phyloP scores from a whole-genome alignment of 2,113 vertebrate genomes.

The Tiliqua scincoides region DNA sequence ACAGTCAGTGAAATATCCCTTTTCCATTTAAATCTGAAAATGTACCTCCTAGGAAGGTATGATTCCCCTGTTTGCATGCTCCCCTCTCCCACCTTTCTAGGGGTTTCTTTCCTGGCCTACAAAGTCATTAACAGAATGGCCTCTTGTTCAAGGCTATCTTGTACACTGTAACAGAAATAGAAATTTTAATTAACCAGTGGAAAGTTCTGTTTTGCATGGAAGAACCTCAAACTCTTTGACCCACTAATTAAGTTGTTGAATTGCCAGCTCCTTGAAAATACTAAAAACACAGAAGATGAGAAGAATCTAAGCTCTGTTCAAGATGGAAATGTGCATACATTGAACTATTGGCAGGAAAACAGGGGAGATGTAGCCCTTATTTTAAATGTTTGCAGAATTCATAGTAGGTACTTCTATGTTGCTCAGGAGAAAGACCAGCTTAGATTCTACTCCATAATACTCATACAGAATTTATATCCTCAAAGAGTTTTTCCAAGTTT shows the following conservation, averaged over 20 bases:
- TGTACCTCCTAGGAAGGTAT: neutral
- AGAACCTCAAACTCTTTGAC: constrained; percentile 57
- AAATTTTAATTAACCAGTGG: constrained; percentile 69
- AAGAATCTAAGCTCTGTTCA: constrained; percentile 61
- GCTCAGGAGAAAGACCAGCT: neutral
- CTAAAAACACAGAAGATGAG: constrained; percentile 64
- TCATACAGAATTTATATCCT: neutral
- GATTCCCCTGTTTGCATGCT: constrained; percentile 13
- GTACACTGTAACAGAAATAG: constrained; percentile 50
- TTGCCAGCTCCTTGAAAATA: constrained; percentile 66
- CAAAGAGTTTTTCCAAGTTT: neutral
- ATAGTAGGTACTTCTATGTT: neutral
- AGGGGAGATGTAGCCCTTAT: neutral
- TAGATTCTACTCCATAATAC: neutral
- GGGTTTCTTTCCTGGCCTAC: constrained; percentile 33
- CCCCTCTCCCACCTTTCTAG: constrained; percentile 26
- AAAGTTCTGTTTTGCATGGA: constrained; percentile 63
- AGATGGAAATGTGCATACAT: constrained; percentile 64
- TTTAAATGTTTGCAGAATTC: neutral
- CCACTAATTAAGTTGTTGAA: constrained; percentile 73
- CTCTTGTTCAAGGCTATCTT: constrained; percentile 39
- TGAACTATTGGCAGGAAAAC: constrained; percentile 36
- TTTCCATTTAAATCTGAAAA: constrained; percentile 15
- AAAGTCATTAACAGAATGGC: constrained; percentile 50
- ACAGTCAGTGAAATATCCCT: constrained; percentile 8